Evolutionary conservation across 2,113 vertebrate genomes (phyloP).

Genomic region (Mormyrus iriodes): DNA sequence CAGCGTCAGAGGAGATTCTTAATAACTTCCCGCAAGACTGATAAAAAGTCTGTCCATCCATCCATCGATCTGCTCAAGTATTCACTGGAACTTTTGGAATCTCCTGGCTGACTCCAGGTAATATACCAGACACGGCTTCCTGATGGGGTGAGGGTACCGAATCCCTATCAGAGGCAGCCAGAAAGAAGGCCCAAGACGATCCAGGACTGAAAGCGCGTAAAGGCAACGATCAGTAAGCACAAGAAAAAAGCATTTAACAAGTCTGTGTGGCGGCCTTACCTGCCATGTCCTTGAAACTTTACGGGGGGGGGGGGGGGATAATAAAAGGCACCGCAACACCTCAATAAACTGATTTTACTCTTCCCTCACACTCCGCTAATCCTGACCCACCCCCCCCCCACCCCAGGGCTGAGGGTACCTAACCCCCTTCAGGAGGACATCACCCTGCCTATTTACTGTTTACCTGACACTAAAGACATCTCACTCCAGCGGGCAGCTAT

Average conservation of each 20-base stretch:
- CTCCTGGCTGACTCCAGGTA: not conserved
- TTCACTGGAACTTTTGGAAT: not conserved
- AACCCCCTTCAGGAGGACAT: not conserved
- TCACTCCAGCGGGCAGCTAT: not conserved
- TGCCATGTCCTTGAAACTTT: conserved; percentile 15
- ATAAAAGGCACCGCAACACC: conserved; percentile 9
- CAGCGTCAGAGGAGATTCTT: not conserved
- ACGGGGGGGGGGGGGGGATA: not conserved
- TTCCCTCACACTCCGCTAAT: not conserved
- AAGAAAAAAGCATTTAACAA: conserved; percentile 18
- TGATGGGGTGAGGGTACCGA: conserved; percentile 6
- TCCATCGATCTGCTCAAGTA: not conserved
- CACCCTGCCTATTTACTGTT: not conserved
- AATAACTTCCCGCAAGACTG: not conserved
- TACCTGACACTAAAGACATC: not conserved
- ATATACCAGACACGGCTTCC: too few relatives aligned
- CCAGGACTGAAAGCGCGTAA: not conserved
- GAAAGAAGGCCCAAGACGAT: not conserved
- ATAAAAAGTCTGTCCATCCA: not conserved
- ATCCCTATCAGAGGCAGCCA: not conserved
- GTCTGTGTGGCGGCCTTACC: not conserved
- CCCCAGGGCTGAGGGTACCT: too few relatives aligned
- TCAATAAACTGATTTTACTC: conserved; percentile 1
- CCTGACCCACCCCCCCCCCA: too few relatives aligned
- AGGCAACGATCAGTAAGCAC: not conserved